A percentile compares a stretch with the other conserved stretches of the same genome.
These are phyloP conservation scores for Slavum lentiscoides DNA, from an alignment of 2,888 invertebrate species.

Conservation along the genomic window DNA sequence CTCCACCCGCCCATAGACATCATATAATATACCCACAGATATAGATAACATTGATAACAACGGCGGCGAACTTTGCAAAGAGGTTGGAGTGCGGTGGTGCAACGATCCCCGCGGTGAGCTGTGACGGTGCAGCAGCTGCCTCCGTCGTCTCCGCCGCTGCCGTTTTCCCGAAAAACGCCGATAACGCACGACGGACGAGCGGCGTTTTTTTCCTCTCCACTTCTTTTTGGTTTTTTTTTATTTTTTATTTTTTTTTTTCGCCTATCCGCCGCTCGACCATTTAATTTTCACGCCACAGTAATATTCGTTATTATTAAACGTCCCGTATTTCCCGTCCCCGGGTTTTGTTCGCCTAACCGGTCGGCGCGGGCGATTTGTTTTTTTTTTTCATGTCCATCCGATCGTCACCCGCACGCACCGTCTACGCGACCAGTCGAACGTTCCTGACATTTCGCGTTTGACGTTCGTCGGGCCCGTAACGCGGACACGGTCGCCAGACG, in stretches of 20 bases:
- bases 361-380: neutral
- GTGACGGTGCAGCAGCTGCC: no score
- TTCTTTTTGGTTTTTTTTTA: neutral
- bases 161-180: neutral
- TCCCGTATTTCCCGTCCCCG: neutral
- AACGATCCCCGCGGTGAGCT: no score
- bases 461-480: neutral
- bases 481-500: conserved; percentile 11
- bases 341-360: neutral
- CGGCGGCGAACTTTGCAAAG: conserved; percentile 6
- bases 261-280: no score
- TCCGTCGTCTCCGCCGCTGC: no score
- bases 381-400: conserved; percentile 27
- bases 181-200: conserved; percentile 16
- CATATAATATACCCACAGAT: no score
- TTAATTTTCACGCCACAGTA: neutral
- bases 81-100: conserved; percentile 15
- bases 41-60: no score
- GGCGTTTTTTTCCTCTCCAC: neutral
- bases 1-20: no score
- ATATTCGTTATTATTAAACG: neutral
- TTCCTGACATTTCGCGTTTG: conserved; percentile 4
- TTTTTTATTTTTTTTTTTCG: neutral
- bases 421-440: conserved; percentile 22
- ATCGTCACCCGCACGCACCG: neutral